Base-by-base conservation (phyloP, 1,140 invertebrate species). In the Thereuonema tuberculata region DNA sequence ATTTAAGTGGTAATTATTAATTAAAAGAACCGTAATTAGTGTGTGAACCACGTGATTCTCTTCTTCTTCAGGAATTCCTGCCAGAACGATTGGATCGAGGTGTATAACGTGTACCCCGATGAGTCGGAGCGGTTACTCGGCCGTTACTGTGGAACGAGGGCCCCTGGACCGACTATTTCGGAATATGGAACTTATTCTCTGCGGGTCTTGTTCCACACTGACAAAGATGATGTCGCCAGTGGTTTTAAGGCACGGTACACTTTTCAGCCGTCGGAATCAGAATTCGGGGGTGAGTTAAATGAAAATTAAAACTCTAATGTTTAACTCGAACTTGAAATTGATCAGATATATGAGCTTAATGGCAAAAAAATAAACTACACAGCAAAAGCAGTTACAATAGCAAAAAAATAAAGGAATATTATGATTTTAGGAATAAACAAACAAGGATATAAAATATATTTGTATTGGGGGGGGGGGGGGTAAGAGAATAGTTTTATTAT, bases 81-180 rank as follows among this genome's bases (percentile, higher is more conserved):
- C 73, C 84, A 84, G 72, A 88, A 93, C 71, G 91, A 94, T 72
- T 94, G 89, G 89, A 75, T 94, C 62, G 90, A 94, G 75, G 86
- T 93, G 65, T 93, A 87, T 76, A 65, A 91, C 68, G 78, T 90
- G 62, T 89, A 88, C 64, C 78, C 81, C 61, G 86, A 87, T 69
- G 80, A 83, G 54, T 83, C 83, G 48, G 84, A 89, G 66, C 84
- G 84, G 67, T 78, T 90, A 61, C 81, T 93, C 55, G 90, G 90
- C 21, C 81, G 89, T 53, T 93, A 89, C 74, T 93, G 89, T 72
- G 84, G 86, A 28, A 78, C 80, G 64, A 85, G 87, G 21, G 82
- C 87, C 24, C 90, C 90, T 9, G 92, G 91, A 28, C 92, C 92
- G 14, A 82, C 93, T 60, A 86, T 93, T 73, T 93, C 89, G 28